Evolutionary conservation across 2,113 vertebrate genomes (phyloP), one percentile per base, ranked within the genome.

Genomic region (Strix uralensis): DNA sequence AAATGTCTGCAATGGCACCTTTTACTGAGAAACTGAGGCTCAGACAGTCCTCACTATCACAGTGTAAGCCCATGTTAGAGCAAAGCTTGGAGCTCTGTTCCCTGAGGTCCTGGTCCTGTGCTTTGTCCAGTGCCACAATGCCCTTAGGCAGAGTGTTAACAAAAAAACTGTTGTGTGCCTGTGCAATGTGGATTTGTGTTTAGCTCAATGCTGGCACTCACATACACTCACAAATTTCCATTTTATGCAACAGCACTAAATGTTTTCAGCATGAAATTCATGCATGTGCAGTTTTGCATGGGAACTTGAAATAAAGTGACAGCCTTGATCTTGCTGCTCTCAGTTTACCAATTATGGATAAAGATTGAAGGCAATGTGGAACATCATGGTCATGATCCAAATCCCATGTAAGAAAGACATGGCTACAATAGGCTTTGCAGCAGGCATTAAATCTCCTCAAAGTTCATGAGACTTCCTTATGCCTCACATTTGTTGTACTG

Each of bases 321-420:
- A 86, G 55, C 18, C 89, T 94, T 93, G 66, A 55, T 85, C 78
- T 91, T 55, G 58, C 58, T 94, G 52, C 40, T 92, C 83, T 89
- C 49, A 32, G 58, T 87, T 91, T 85, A 93, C 89, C 91, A 92
- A 58, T 89, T 95, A 95, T 55, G 77, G 91, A 79, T 85, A 88
- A 92, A 94, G 71, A 90, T 1, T 63, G 89, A 95, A 91, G 58
- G 38, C 58, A 55, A 11, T 57, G 69, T 92, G 49, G 57, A 95
- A 89, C 47, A 58, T 72, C 81, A 80, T 51, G 62, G 34, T 87
- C 46, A 5, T 13, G 42, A 80, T 83, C 38, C 62, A 95, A 93
- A 82, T 62, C 29, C 46, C 20, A 55, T 4, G 0, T 47, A 84
- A 34, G 44, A 95, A 87, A 91, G 58, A 22, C 2, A 5, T 15